Conservation (phyloP, 2,888 invertebrate genomes). For the Drosophila mimetica region DNA sequence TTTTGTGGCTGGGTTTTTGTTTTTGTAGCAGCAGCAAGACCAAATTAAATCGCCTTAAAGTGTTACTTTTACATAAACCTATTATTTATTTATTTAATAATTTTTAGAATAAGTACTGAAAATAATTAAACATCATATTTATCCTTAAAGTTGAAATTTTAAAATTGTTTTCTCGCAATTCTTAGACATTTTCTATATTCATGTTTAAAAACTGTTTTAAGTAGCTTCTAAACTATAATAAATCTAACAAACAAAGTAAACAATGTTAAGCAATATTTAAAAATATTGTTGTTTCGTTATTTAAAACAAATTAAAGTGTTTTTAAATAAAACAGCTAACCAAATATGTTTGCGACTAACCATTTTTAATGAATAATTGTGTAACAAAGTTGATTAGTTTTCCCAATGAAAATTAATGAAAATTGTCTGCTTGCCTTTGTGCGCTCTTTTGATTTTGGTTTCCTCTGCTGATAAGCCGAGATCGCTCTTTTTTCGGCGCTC, state of each 20-base stretch:
- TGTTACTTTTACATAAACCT: background rate
- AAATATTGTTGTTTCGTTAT: no score
- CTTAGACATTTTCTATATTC: no score
- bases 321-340: background rate
- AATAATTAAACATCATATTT: no score
- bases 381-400: background rate
- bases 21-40: constrained; percentile 39
- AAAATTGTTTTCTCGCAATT: no score
- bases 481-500: constrained; percentile 16
- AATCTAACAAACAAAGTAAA: no score
- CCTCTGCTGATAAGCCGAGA: constrained; percentile 6
- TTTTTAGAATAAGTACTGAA: no score
- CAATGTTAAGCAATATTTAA: no score
- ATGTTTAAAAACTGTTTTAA: no score
- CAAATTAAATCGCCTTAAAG: constrained; percentile 10
- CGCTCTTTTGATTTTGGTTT: background rate
- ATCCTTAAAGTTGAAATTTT: no score
- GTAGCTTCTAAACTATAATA: no score
- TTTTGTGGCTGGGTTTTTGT: constrained; percentile 62
- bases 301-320: background rate
- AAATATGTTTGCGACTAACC: background rate
- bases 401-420: background rate
- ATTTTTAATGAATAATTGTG: background rate
- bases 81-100: background rate
- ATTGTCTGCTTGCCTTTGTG: background rate